phyloP scores from a whole-genome alignment of 2,113 vertebrate species.

The Megatriorchis doriae region DNA sequence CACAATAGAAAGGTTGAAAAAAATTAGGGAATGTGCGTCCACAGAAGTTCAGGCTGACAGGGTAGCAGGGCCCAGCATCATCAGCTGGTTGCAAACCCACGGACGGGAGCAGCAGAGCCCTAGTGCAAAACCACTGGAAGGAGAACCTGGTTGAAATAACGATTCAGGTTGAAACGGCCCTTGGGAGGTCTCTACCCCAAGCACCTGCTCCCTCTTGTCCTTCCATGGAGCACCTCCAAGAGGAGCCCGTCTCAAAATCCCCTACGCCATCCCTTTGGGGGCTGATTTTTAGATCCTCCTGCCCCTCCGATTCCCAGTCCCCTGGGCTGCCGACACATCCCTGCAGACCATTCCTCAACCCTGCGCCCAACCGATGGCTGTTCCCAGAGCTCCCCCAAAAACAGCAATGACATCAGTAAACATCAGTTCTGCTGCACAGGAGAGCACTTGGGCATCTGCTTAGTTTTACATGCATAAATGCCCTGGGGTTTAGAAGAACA shows the following conservation, averaged over 20 bases:
- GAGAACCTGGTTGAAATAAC: not conserved
- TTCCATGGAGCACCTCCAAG: not conserved
- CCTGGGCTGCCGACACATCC: not conserved
- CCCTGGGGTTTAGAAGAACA: not conserved
- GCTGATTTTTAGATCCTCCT: not conserved
- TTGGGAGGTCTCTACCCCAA: not conserved
- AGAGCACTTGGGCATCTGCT: not conserved
- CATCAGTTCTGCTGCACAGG: not conserved
- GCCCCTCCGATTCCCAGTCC: not conserved
- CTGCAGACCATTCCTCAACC: accelerated
- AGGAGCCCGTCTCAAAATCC: not conserved
- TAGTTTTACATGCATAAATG: not conserved
- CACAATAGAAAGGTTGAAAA: not conserved
- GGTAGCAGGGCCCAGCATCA: not conserved
- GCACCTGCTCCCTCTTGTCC: not conserved
- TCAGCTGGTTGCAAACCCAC: not conserved
- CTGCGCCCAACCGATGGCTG: accelerated
- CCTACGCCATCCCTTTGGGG: not conserved
- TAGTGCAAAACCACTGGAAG: not conserved
- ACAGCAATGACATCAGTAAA: not conserved
- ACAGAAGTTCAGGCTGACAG: not conserved
- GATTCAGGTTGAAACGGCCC: not conserved
- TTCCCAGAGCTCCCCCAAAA: not conserved
- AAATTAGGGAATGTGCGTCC: not conserved
- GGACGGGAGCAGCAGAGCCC: not conserved